These are phyloP conservation scores for Neodontobutis hainanensis DNA, from an alignment of 2,113 vertebrate species.

Conservation along the genomic window DNA sequence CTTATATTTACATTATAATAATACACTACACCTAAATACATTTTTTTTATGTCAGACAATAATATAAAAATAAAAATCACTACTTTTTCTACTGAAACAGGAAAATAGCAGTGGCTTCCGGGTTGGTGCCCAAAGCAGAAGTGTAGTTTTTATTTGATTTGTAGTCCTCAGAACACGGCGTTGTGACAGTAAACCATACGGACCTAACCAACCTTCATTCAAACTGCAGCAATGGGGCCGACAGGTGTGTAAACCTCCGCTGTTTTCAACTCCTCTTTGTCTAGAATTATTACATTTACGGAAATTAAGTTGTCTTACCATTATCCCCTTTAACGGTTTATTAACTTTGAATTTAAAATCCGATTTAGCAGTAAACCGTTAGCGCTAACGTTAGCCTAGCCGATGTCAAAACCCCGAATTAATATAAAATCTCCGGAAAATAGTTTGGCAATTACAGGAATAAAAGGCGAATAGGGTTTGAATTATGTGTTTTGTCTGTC, in stretches of 20 bases:
- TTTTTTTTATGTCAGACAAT: background rate
- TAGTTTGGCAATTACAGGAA: no score
- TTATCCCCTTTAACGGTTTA: no score
- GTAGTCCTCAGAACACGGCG: background rate
- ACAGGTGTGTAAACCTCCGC: constrained; percentile 46
- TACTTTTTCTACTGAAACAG: background rate
- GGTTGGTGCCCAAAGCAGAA: constrained; percentile 13
- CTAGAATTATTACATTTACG: no score
- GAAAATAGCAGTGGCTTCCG: background rate
- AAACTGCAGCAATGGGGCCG: constrained; percentile 63
- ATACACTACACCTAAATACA: no score
- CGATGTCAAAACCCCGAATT: background rate
- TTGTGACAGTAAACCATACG: background rate
- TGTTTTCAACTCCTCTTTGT: background rate
- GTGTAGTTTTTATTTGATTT: background rate
- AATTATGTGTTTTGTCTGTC: fast-evolving
- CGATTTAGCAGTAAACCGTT: background rate
- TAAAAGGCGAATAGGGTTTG: background rate
- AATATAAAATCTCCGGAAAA: background rate
- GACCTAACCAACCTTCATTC: constrained; percentile 5
- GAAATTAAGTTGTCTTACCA: background rate
- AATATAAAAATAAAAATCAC: background rate
- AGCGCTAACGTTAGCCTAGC: constrained; percentile 3
- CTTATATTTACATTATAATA: no score
- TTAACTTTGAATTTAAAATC: no score